Evolutionary conservation across 2,888 invertebrate genomes (phyloP), one percentile per base, ranked within the genome.

Genomic region (Cryptus armator): DNA sequence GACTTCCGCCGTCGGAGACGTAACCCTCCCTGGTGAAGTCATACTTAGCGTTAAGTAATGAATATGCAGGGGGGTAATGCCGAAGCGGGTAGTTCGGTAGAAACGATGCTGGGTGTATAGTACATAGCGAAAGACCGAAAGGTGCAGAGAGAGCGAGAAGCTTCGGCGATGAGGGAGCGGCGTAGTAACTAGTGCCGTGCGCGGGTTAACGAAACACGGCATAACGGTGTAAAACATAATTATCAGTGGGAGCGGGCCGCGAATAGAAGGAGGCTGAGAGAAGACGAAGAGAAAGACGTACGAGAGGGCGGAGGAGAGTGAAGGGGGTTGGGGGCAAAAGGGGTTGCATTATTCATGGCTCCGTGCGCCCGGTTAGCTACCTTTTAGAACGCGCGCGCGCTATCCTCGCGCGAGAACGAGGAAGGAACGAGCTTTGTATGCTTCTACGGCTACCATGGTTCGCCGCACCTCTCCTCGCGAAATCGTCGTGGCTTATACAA

Each of bases 161-260:
- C 43, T 68, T 80, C 72, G 14, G 44, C 81, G 74, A 78, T 68
- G 75, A 71, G 80, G 86, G 84, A 83, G 84, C 81, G 83, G 88
- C 87, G 88, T 87, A 89, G 24, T 24, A 19, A 19, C 56, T 24
- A 56, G 82, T 84, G 56, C 86, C 78, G 81, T 75, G 81, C 82
- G 67, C 85, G 89, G 90, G 89, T 91, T 92, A 92, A 92, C 91
- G 92, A 92, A 92, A 92, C 92, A 91, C 90, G 91, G 90, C 90
- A 91, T 90, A 91, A 91, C 90, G 91, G 89, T 91, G 92, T 92
- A 92, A 92, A 92, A 91, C 91, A 91, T 92, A 92, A 92, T 92
- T 91, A 91, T 92, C 92, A 91, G 89, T 87, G 87, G 89, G 89
- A 90, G 85, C 90, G 89, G 91, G 88, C 72, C 66, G 76, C 72